Evolutionary conservation across 1,140 invertebrate species (phyloP), one percentile per base, ranked within the genome.

Genomic region (Magallana ariakensis): DNA sequence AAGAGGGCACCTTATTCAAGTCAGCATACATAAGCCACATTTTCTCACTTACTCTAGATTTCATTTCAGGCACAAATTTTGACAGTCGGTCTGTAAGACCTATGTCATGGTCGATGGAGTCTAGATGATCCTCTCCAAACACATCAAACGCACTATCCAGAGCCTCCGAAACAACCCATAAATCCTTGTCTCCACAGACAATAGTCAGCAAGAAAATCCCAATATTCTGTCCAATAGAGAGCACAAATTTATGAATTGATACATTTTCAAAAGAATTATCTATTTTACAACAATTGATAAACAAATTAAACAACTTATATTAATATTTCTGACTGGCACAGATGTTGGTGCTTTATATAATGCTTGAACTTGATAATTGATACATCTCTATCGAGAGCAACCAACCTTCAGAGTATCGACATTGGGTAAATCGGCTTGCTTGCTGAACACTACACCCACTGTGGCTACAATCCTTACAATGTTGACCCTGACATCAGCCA

Each of bases 81-180:
- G 94, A 91, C 0, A 97, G 92, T 90, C 95, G 96, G 16, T 96
- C 95, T 53, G 96, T 95, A 62, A 97, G 94, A 84, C 96, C 94
- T 19, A 97, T 95, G 92, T 97, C 95, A 66, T 94, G 93, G 0
- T 96, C 96, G 87, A 97, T 94, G 54, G 92, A 88, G 93, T 97
- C 96, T 80, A 96, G 96, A 66, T 97, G 96, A 92, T 97, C 97
- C 93, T 97, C 97, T 2, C 96, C 96, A 94, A 97, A 97, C 62
- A 97, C 95, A 93, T 97, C 97, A 94, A 97, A 96, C 81, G 97
- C 91, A 15, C 96, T 96, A 92, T 97, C 97, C 16, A 97, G 92
- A 19, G 96, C 95, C 94, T 97, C 97, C 46, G 97, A 96, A 15
- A 96, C 94, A 0, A 97, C 95, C 96, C 96, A 97, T 5, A 97